Evolutionary conservation across 2,797 vertebrate species (phyloP), one percentile per base, ranked within the genome.

Genomic region (Catharus ustulatus): DNA sequence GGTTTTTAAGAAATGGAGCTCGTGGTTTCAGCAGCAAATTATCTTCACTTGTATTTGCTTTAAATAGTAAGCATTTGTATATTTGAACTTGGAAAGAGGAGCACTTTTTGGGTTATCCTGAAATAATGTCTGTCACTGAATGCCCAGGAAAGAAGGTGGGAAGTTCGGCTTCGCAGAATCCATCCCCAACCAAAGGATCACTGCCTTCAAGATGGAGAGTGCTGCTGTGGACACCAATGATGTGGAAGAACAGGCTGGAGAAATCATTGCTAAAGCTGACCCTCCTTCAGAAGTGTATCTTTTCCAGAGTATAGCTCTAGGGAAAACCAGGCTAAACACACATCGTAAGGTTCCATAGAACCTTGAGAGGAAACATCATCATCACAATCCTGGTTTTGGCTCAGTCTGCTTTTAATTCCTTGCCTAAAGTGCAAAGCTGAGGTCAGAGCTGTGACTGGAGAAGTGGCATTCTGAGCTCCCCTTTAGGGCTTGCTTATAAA

Each of bases 91-190:
- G 51, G 36, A 77, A 82, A 73, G 18, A 54, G 34, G 74, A 72
- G 52, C 13, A 27, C 0, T 40, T 74, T 79, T 46, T 10, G 66
- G 42, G 6, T 13, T 57, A 2, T 49, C 38, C 80, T 94, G 80
- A 91, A 76, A 26, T 79, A 6, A 16, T 7, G 9, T 40, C 64
- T 90, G 68, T 82, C 1, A 1, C 32, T 89, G 52, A 36, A 51
- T 67, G 29, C 27, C n/a, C 95, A 99, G 99, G 97, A 99, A 99
- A 90, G 98, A 99, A 69, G 99, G 99, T 3, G 98, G 98, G 3
- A 98, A 98, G 93, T 99, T 98, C 12, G 99, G 99, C 86, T 99
- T 99, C 38, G 99, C 99, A 1, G 99, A 99, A 92, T 99, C 99
- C 3, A 96, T 99, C 95, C 98, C 98, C 22, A 98, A 98, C 85